Conservation (phyloP, 2,888 invertebrate species). For the Apotomis capreana region DNA sequence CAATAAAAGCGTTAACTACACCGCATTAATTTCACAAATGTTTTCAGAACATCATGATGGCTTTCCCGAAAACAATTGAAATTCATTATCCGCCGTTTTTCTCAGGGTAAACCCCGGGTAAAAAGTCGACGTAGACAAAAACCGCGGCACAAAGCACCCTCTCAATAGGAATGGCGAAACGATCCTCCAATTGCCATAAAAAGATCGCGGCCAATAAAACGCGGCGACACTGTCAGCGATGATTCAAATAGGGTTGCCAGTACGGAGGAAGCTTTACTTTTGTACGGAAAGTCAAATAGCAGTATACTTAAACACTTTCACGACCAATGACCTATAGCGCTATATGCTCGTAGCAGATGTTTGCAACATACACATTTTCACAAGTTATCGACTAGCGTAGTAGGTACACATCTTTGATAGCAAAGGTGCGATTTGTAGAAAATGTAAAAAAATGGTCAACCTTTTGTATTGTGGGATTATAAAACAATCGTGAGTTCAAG, state of each 20-base stretch:
- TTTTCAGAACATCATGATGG: background rate
- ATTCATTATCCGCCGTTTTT: slow-evolving; percentile 34
- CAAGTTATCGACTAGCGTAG: no score
- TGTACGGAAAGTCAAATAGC: background rate
- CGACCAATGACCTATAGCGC: no score
- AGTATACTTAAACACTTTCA: no score
- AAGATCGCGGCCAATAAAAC: slow-evolving; percentile 79
- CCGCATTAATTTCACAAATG: background rate
- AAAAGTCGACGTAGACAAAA: slow-evolving; percentile 50
- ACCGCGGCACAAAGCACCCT: slow-evolving; percentile 62
- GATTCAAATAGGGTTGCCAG: slow-evolving; percentile 55
- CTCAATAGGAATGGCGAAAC: slow-evolving; percentile 75
- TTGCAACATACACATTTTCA: no score
- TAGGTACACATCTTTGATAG: no score
- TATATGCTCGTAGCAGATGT: no score
- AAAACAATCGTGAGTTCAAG: no score
- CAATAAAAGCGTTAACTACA: background rate
- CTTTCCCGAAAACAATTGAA: slow-evolving; percentile 26
- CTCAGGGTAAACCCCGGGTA: slow-evolving; percentile 55
- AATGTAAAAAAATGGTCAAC: no score
- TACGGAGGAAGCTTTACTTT: background rate
- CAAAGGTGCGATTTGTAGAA: no score
- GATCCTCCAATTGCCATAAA: slow-evolving; percentile 78
- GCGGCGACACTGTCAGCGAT: slow-evolving; percentile 77
- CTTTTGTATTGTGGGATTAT: no score